phyloP scores from a whole-genome alignment of 2,797 vertebrate species.

The Perodicticus potto region DNA sequence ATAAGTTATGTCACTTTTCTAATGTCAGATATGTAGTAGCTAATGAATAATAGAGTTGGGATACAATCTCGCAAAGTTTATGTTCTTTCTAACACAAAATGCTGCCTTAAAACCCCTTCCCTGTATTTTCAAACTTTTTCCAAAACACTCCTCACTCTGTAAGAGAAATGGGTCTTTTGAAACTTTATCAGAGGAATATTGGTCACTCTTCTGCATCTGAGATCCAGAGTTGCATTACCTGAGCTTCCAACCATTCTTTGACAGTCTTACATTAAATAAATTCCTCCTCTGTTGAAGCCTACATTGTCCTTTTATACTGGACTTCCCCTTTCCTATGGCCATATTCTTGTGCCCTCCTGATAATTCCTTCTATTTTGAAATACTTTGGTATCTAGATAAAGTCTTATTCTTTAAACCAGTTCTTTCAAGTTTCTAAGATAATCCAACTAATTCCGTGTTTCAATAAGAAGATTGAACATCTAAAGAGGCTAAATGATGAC shows the following conservation, averaged over 20 bases:
- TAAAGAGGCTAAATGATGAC: neutral
- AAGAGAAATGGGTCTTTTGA: neutral
- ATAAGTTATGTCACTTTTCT: neutral
- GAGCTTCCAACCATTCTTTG: neutral
- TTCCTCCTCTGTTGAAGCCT: neutral
- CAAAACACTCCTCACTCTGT: neutral
- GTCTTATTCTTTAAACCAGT: neutral
- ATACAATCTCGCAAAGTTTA: neutral
- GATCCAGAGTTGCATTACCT: neutral
- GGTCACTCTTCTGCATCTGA: neutral
- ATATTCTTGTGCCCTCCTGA: neutral
- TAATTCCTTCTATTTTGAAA: neutral
- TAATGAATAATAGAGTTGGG: neutral
- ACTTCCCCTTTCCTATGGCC: neutral
- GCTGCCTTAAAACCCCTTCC: conserved; percentile 1
- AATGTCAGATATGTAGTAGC: neutral
- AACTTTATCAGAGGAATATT: neutral
- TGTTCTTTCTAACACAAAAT: neutral
- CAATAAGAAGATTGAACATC: neutral
- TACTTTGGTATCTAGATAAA: neutral
- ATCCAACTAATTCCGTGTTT: neutral
- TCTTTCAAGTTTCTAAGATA: neutral
- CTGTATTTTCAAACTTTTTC: conserved; percentile 2
- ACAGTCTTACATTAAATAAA: neutral
- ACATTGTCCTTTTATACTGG: neutral